Percentiles rank a stretch among this genome's conserved stretches.
phyloP scores from a whole-genome alignment of 2,113 vertebrate genomes.

The Hemibagrus wyckioides region DNA sequence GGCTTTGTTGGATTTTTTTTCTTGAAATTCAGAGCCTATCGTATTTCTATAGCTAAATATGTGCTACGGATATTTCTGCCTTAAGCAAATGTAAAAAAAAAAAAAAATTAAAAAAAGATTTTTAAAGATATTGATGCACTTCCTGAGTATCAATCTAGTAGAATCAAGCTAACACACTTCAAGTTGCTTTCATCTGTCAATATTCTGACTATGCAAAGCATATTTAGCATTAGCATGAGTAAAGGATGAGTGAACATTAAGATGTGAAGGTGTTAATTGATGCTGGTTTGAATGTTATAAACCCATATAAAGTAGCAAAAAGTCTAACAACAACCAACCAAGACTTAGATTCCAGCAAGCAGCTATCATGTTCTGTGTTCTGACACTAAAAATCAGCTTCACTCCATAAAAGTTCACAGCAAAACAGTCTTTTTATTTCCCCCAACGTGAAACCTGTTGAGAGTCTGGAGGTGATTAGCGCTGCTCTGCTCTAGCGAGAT shows the following conservation, averaged over 20 bases:
- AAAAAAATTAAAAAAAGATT: too few species aligned
- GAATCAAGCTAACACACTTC: neutral
- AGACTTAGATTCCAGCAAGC: neutral
- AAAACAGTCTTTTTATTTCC: neutral
- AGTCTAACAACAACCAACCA: neutral
- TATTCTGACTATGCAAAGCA: neutral
- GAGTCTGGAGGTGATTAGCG: conserved; percentile 37
- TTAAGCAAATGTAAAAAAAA: too few species aligned
- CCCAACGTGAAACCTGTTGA: neutral
- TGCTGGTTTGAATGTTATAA: neutral
- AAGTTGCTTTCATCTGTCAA: neutral
- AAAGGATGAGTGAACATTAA: neutral
- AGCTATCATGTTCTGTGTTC: neutral
- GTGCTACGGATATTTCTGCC: neutral
- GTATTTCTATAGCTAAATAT: neutral
- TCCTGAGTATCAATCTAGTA: neutral
- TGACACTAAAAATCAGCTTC: neutral
- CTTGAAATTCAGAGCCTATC: neutral
- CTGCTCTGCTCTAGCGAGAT: neutral
- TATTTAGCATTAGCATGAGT: neutral
- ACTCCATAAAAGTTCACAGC: neutral
- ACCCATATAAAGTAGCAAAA: neutral
- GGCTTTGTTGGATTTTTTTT: neutral
- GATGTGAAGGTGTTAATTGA: neutral
- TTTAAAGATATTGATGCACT: neutral